Evolutionary conservation across 1,140 invertebrate species (phyloP), one percentile per base, ranked within the genome.

Genomic region (Leguminivora glycinivorella): DNA sequence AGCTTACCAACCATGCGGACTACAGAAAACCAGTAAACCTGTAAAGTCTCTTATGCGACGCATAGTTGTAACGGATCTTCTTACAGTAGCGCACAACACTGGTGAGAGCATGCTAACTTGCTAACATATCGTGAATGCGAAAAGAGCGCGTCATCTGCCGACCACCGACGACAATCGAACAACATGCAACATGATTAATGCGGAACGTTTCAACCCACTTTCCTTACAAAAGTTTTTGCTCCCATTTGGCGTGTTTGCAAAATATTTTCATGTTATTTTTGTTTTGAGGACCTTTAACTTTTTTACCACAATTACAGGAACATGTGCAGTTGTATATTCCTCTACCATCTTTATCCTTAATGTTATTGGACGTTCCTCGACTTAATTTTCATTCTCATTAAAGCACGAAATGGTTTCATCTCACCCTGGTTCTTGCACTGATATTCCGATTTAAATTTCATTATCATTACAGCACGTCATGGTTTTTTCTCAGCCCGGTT

Each of bases 161-260:
- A 74, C 56, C 22, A 77, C 73, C 69, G 58, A 60, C 70, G 75
- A 74, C 69, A 69, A 69, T 67, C 70, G 67, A 66, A 47, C 24
- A 77, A 78, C 82, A 84, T 80, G 76, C 80, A 82, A 87, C 83
- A 81, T 88, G 83, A 89, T 88, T 84, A 88, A 89, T 89, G 82
- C 69, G 17, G n/a, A 52, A 52, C 47, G 47, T 52, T 52, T 52
- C 47, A 22, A 2, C 19, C 19, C 17, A 22, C 19, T 52, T 22
- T 52, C 19, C 17, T 19, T 52, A 52, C 19, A 52, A 22, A 52
- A 22, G 19, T 52, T 52, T 52, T 52, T 52, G 47, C 47, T 9
- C 19, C 47, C 47, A 52, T 52, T 52, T 52, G 47, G 47, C 47
- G 17, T 22, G 19, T 52, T 52, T 52, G 19, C 47, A 52, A 52